phyloP scores from a whole-genome alignment of 1,140 invertebrate genomes.

The Drosophila elegans region DNA sequence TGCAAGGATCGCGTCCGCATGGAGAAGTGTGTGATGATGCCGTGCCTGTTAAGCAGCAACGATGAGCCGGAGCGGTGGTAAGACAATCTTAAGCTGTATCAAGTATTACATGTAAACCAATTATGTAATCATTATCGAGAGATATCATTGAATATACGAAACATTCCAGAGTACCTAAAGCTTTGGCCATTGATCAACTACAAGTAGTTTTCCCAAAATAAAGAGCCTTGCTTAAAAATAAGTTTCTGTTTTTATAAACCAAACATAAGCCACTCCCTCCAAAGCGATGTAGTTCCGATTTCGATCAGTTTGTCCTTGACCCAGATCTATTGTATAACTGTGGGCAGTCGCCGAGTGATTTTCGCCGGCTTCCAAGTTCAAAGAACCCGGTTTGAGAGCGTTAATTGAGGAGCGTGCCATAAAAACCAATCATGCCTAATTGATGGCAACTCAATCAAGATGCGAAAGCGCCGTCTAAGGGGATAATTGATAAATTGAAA shows the following conservation, averaged over 20 bases:
- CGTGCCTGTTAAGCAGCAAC: conserved; percentile 72
- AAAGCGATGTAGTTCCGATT: conserved; percentile 6
- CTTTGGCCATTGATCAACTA: too few species aligned
- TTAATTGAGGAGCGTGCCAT: conserved; percentile 45
- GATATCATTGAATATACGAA: conserved; percentile 21
- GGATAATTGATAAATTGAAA: conserved; percentile 70
- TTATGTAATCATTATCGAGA: conserved; percentile 37
- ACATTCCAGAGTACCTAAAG: not conserved
- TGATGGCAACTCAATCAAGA: conserved; percentile 64
- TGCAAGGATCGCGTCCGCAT: conserved; percentile 82
- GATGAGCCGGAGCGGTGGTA: conserved; percentile 72
- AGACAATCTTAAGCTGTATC: not conserved
- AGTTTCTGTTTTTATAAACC: not conserved
- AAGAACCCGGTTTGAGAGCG: conserved; percentile 44
- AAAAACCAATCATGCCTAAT: conserved; percentile 32
- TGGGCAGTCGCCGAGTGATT: conserved; percentile 10
- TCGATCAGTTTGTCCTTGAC: conserved; percentile 54
- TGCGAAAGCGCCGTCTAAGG: conserved; percentile 25
- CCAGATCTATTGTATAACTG: conserved; percentile 34
- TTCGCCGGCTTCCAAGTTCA: conserved; percentile 47
- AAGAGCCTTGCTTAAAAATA: not conserved
- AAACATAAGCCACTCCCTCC: too few species aligned
- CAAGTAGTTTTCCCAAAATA: too few species aligned
- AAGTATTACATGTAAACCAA: conserved; percentile 29
- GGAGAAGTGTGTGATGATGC: conserved; percentile 81